Evolutionary conservation across 2,113 vertebrate genomes (phyloP).

Genomic region (Xyliphius kryptos): DNA sequence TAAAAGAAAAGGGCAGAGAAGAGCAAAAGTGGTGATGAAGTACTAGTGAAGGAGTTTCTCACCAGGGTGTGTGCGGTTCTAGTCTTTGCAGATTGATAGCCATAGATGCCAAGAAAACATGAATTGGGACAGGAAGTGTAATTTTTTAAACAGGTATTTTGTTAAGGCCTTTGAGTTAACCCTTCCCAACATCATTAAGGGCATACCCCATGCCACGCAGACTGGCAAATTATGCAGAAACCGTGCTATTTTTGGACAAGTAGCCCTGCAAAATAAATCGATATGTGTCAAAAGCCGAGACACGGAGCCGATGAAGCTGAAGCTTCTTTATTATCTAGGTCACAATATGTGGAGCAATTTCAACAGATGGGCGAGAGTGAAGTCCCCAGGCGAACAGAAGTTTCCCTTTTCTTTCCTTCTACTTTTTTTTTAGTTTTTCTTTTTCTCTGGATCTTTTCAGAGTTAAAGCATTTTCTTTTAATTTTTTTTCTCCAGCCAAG

Average conservation of each 20-base stretch:
- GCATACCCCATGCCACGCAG: constrained; percentile 43
- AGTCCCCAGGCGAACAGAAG: constrained; percentile 72
- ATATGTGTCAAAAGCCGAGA: constrained; percentile 60
- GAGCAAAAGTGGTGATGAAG: constrained; percentile 24
- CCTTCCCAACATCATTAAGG: constrained; percentile 33
- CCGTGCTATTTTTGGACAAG: constrained; percentile 61
- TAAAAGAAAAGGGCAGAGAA: constrained; percentile 27
- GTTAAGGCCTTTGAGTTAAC: constrained; percentile 37
- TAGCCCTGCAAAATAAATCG: constrained; percentile 66
- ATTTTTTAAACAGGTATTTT: constrained; percentile 34
- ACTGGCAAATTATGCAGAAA: constrained; percentile 57
- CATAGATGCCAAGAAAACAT: constrained; percentile 6
- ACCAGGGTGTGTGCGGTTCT: neutral
- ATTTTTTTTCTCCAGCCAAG: no score
- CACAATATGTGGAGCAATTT: constrained; percentile 73
- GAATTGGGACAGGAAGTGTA: constrained; percentile 22
- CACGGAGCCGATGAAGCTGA: constrained; percentile 55
- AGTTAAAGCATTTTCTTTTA: neutral
- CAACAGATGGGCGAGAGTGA: constrained; percentile 70
- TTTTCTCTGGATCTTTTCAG: constrained; percentile 17
- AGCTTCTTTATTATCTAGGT: constrained; percentile 65
- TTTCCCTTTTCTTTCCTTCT: constrained; percentile 50
- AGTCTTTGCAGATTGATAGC: constrained; percentile 12
- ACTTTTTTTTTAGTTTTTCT: constrained; percentile 39
- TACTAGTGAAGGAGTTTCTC: constrained; percentile 17